Base-by-base conservation (phyloP, 2,888 invertebrate genomes). In the Drosophila limbata region DNA sequence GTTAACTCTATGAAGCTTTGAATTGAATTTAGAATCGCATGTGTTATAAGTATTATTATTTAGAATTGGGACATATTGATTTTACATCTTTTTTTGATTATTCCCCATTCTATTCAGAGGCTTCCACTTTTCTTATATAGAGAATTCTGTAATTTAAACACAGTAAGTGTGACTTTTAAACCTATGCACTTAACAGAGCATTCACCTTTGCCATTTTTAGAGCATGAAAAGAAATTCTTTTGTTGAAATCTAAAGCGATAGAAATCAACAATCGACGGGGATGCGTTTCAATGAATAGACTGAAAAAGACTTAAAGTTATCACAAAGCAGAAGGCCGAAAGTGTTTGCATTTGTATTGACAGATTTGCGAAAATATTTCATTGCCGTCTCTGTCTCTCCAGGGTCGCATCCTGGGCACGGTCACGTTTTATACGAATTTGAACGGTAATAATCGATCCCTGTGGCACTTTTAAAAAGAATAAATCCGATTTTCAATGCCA, bases 361-460 rank as follows among this genome's bases (percentile, higher is more conserved):
- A 67, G 77, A 77, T 77, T 77, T 77, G 77, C 78, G 50, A 70
- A 73, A 73, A 77, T 68, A 65, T 67, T 63, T 69, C 64, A 62
- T 52, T 40, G 45, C 39, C 55, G 6, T 15, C 50, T 42, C 21
- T 31, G 11, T 53, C 55, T 59, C 64, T 69, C 51, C 35, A 57
- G 74, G 67, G 68, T 52, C 50, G 61, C 60, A 61, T 57, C 35
- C 45, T 15, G 61, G 53, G 48, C 69, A 50, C 79, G 84, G 84
- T 89, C 91, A 92, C 92, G 92, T 92, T 92, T 91, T 88, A 90
- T 92, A 87, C 88, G 91, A 90, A 85, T 91, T 92, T 92, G 92
- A 92, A 91, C 88, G 91, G 90, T 89, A 92, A 92, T 92, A 92
- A 92, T 92, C 92, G 92, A 91, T 92, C 92, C 92, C 92, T 81